These are phyloP conservation scores for Ochropacha duplaris DNA, from an alignment of 2,888 invertebrate genomes.

Conservation along the genomic window DNA sequence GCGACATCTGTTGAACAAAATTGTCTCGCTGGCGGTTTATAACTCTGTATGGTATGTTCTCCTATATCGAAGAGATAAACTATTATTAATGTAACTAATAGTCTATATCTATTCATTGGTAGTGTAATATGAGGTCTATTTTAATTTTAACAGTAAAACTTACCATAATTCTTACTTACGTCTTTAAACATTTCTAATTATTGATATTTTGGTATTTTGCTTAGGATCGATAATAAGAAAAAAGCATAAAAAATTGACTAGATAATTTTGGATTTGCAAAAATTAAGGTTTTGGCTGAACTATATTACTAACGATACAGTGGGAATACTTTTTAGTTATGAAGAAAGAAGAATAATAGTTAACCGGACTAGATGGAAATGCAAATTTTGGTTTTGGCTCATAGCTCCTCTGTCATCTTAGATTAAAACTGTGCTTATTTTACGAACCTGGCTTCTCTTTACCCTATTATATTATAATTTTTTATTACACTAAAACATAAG, in stretches of 20 bases:
- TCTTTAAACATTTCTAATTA: slow-evolving; percentile 31
- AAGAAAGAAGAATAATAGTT: slow-evolving; percentile 36
- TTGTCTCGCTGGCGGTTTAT: neutral
- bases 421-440: slow-evolving; percentile 9
- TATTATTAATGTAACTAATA: neutral
- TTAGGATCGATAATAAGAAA: slow-evolving; percentile 54
- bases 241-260: slow-evolving; percentile 70
- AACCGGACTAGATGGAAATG: slow-evolving; percentile 52
- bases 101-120: slow-evolving; percentile 58
- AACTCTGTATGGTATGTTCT: neutral
- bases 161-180: slow-evolving; percentile 20
- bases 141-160: slow-evolving; percentile 15
- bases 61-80: neutral
- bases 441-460: slow-evolving; percentile 6
- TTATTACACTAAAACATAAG: slow-evolving; percentile 16
- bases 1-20: neutral
- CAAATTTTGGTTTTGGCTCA: slow-evolving; percentile 33
- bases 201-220: slow-evolving; percentile 70
- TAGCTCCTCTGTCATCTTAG: slow-evolving; percentile 18
- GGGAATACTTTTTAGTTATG: slow-evolving; percentile 13
- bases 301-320: slow-evolving; percentile 47
- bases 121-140: slow-evolving; percentile 50
- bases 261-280: slow-evolving; percentile 77
- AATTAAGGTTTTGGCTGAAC: slow-evolving; percentile 60
- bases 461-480: slow-evolving; percentile 2